Percentiles rank a stretch among this genome's conserved stretches.
phyloP scores from a whole-genome alignment of 2,113 vertebrate species.

The Thamnaconus septentrionalis region DNA sequence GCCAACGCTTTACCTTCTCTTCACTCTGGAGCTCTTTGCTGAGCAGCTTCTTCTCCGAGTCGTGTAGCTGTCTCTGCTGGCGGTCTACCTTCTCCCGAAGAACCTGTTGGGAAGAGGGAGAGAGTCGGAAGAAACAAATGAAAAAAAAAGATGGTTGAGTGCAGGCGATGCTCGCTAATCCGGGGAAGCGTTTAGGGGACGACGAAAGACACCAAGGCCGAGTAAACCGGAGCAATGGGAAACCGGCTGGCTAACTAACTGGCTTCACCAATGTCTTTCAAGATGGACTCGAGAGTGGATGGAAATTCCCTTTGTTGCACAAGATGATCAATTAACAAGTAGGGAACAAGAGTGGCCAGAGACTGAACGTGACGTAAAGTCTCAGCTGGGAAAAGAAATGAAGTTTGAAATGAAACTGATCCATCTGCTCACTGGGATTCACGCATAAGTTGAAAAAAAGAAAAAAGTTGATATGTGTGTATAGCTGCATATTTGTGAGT shows the following conservation, averaged over 20 bases:
- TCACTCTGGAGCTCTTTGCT: constrained; percentile 82
- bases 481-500: no score
- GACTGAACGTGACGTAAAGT: no score
- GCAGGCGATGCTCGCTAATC: constrained; percentile 5
- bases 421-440: no score
- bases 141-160: not conserved
- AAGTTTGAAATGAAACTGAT: no score
- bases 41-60: constrained; percentile 82
- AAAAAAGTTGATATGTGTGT: no score
- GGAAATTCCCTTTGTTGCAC: no score
- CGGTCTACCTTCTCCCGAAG: constrained; percentile 83
- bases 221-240: not conserved
- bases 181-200: constrained; percentile 11
- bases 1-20: constrained; percentile 81
- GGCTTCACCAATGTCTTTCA: no score
- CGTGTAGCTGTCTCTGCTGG: constrained; percentile 71
- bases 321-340: no score
- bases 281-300: no score
- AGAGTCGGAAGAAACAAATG: constrained; percentile 19
- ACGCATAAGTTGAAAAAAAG: no score
- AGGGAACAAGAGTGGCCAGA: no score
- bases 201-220: not conserved
- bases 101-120: constrained; percentile 71
- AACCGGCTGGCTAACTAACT: not conserved
- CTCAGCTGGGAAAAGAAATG: no score